phyloP scores from a whole-genome alignment of 37 sponge, comb jelly and placozoan species.

The Geodia barretti region DNA sequence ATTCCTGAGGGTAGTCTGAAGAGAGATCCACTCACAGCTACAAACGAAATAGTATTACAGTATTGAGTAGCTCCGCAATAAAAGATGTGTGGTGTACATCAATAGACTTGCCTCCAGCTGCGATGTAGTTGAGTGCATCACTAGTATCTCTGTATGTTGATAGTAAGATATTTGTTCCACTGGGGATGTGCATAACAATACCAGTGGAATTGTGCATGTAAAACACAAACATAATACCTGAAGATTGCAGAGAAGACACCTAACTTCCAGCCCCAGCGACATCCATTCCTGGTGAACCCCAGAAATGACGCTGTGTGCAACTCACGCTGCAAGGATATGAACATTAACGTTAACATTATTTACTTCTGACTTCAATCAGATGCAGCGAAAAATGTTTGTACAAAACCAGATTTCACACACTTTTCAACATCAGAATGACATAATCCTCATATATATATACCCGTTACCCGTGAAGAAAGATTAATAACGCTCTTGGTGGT shows the following conservation, averaged over 20 bases:
- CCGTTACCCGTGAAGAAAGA: neutral
- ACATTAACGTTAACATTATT: neutral
- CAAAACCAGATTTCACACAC: neutral
- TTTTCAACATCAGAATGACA: neutral
- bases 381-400: neutral
- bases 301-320: constrained; percentile 59
- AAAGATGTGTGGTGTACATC: neutral
- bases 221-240: constrained; percentile 27
- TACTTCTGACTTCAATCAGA: neutral
- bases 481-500: too few species aligned
- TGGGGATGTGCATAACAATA: neutral
- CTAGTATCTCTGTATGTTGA: constrained; percentile 52
- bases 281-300: constrained; percentile 64
- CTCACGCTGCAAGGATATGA: constrained; percentile 49
- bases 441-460: neutral
- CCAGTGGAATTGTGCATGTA: neutral
- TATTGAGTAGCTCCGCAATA: too few species aligned
- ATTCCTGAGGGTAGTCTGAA: constrained; percentile 57
- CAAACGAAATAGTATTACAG: too few species aligned
- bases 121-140: constrained; percentile 54
- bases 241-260: constrained; percentile 72
- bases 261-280: constrained; percentile 67
- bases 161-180: constrained; percentile 42
- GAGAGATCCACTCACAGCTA: constrained; percentile 61
- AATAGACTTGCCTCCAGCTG: constrained; percentile 60